These are phyloP conservation scores for Hyaena hyaena DNA, from an alignment of 2,113 vertebrate species.

Conservation along the genomic window DNA sequence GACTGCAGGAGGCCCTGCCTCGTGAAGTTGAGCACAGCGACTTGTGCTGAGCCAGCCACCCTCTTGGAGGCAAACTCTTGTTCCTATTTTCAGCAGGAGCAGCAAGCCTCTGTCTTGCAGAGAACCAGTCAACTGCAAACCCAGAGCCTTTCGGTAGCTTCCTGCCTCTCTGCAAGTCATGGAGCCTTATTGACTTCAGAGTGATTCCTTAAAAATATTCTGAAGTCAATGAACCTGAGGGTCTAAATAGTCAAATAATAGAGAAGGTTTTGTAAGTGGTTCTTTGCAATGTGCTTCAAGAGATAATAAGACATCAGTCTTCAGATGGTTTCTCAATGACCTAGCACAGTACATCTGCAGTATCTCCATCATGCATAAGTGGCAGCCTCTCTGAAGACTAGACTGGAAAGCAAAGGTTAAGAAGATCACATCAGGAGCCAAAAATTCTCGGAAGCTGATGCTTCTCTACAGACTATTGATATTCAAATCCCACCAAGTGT, in stretches of 20 bases:
- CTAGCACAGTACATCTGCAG: conserved; percentile 55
- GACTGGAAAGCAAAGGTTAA: not conserved
- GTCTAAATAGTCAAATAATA: conserved; percentile 80
- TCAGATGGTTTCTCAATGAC: conserved; percentile 69
- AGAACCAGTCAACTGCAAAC: not conserved
- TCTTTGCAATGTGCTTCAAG: conserved; percentile 58
- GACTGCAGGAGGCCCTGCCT: not conserved
- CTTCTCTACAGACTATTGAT: conserved; percentile 40
- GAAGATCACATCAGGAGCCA: not conserved
- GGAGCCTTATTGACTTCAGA: conserved; percentile 54
- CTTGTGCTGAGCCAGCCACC: not conserved
- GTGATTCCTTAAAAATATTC: conserved; percentile 76
- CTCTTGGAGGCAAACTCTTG: not conserved
- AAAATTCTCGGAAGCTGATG: not conserved
- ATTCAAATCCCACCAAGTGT: conserved; percentile 61
- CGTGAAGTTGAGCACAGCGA: not conserved
- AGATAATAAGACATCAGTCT: conserved; percentile 63
- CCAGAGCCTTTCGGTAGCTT: not conserved
- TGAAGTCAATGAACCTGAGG: conserved; percentile 70
- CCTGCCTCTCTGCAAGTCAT: conserved; percentile 25
- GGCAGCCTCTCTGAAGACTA: conserved; percentile 49
- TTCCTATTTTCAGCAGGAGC: not conserved
- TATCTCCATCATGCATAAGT: conserved; percentile 62
- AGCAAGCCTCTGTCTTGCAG: not conserved
- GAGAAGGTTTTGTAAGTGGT: conserved; percentile 65